Conservation (phyloP, 2,888 invertebrate species). For the Neoaliturus tenellus region DNA sequence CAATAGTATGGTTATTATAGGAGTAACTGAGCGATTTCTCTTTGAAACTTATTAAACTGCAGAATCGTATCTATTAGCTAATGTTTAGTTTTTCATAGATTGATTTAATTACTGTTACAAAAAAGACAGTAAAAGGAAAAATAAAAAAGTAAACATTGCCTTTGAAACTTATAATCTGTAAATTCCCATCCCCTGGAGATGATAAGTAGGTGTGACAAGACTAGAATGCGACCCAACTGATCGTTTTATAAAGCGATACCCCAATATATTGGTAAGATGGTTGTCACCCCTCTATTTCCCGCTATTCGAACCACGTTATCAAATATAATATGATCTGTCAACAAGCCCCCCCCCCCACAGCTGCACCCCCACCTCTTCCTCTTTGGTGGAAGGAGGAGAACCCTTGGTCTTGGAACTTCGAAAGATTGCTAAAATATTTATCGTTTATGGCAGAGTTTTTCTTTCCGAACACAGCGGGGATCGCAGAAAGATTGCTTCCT, state of each 20-base stretch:
- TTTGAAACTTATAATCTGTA: no score
- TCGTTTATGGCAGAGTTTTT: neutral
- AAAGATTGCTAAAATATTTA: slow-evolving; percentile 15
- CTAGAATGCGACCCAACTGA: neutral
- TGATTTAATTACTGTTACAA: no score
- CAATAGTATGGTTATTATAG: no score
- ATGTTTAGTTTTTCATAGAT: no score
- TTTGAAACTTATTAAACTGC: no score
- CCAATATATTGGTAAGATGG: neutral
- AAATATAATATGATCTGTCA: slow-evolving; percentile 22
- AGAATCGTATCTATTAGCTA: no score
- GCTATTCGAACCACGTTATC: slow-evolving; percentile 6
- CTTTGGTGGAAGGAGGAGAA: neutral
- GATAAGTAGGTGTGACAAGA: neutral
- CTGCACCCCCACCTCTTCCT: neutral
- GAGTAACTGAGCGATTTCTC: no score
- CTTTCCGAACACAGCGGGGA: neutral
- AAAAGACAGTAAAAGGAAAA: no score
- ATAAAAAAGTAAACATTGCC: no score
- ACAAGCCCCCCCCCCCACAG: neutral
- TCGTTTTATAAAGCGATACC: neutral
- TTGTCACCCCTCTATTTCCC: slow-evolving; percentile 1
- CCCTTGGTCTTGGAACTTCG: neutral
- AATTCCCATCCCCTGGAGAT: neutral
- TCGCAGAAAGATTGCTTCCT: slow-evolving; percentile 19